These are phyloP conservation scores for Diplazon laetatorius DNA, from an alignment of 2,888 invertebrate genomes.

Conservation along the genomic window DNA sequence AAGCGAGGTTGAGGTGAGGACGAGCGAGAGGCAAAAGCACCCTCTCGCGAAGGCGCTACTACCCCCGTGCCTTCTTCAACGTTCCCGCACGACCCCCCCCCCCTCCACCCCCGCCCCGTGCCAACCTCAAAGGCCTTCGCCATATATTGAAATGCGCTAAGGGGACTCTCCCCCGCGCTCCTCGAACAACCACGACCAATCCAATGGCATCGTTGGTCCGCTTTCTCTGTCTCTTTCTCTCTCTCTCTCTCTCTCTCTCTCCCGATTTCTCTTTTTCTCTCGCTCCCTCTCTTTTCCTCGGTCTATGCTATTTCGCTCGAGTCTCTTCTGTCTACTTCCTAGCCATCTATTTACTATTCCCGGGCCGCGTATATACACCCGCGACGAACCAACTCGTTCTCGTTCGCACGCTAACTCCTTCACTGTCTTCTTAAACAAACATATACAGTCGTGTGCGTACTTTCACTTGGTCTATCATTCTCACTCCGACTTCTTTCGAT, in stretches of 20 bases:
- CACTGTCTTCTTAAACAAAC: conserved; percentile 25
- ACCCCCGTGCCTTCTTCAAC: conserved; percentile 17
- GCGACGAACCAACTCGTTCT: conserved; percentile 19
- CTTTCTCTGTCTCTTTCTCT: conserved; percentile 14
- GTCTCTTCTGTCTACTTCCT: conserved; percentile 26
- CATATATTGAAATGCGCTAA: conserved; percentile 82
- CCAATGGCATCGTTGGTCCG: conserved; percentile 47
- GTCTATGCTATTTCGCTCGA: conserved; percentile 28
- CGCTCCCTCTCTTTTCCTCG: conserved; percentile 1
- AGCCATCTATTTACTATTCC: conserved; percentile 31
- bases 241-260: conserved; percentile 34
- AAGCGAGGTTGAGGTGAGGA: conserved; percentile 27
- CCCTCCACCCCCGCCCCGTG: conserved; percentile 43
- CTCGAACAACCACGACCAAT: conserved; percentile 67
- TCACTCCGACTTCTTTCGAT: neutral
- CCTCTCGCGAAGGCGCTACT: conserved; percentile 31
- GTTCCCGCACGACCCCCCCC: conserved; percentile 6
- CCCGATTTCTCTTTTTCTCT: too few relatives aligned
- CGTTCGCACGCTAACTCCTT: conserved; percentile 32
- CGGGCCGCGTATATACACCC: conserved; percentile 21
- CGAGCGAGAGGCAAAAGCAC: conserved; percentile 54
- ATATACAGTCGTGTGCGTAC: conserved; percentile 17
- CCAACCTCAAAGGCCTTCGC: conserved; percentile 80
- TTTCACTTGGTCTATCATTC: neutral
- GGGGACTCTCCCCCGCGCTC: conserved; percentile 72